These are phyloP conservation scores for Centroberyx gerrardi DNA, from an alignment of 2,797 vertebrate genomes.

Conservation along the genomic window DNA sequence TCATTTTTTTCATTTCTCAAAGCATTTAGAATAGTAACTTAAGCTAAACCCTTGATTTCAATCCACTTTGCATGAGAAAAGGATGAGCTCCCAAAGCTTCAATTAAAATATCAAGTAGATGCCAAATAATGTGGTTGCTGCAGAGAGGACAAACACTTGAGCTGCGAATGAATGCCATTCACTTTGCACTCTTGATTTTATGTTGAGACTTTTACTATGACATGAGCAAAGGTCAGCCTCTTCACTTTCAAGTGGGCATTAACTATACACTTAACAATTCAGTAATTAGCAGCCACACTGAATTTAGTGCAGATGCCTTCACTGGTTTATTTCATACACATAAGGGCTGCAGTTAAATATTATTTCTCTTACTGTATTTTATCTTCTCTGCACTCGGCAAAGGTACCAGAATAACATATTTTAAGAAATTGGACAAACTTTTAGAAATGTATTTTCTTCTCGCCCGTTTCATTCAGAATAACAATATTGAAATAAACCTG, in stretches of 20 bases:
- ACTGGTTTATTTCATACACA: not conserved
- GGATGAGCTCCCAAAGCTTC: constrained; percentile 50
- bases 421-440: constrained; percentile 2
- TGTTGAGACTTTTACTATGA: constrained; percentile 60
- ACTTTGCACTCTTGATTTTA: constrained; percentile 60
- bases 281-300: constrained; percentile 56
- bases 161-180: constrained; percentile 41
- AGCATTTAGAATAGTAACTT: constrained; percentile 34
- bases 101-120: constrained; percentile 55
- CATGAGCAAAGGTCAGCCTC: constrained; percentile 65
- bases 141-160: constrained; percentile 67
- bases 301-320: constrained; percentile 12
- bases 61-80: constrained; percentile 52
- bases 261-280: constrained; percentile 59
- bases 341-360: not conserved
- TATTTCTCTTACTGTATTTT: constrained; percentile 2
- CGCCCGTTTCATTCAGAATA: not conserved
- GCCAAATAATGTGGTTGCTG: constrained; percentile 22
- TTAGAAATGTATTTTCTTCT: not conserved
- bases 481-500: constrained; percentile 6
- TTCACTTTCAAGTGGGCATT: constrained; percentile 66
- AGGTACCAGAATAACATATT: not conserved
- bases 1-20: constrained; percentile 74
- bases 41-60: constrained; percentile 63
- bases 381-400: constrained; percentile 1